Evolutionary conservation across 2,888 invertebrate genomes (phyloP).

Genomic region (Volucella inflata): DNA sequence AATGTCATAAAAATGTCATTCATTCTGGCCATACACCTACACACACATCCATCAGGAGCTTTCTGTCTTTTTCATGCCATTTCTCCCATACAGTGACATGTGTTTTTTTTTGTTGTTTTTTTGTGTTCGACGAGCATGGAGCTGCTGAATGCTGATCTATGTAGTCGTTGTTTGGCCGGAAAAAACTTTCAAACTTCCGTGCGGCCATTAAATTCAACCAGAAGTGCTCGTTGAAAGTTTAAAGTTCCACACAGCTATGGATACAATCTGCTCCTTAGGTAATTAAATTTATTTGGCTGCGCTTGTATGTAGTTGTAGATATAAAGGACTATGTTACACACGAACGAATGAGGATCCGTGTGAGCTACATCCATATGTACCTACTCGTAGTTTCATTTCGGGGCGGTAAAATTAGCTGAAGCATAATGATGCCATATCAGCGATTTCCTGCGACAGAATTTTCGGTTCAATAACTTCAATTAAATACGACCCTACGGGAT

Average conservation of each 20-base stretch:
- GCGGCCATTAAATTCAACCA: conserved; percentile 47
- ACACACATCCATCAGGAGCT: neutral
- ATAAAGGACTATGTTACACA: too few relatives aligned
- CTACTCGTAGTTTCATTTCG: neutral
- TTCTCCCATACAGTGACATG: conserved; percentile 12
- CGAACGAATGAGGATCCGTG: too few relatives aligned
- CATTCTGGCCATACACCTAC: conserved; percentile 21
- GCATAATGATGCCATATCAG: conserved; percentile 66
- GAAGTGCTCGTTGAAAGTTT: conserved; percentile 44
- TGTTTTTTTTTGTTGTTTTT: conserved; percentile 1
- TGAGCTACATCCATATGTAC: neutral
- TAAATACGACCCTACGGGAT: conserved; percentile 41
- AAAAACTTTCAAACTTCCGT: conserved; percentile 34
- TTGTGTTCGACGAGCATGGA: neutral
- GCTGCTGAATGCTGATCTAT: conserved; percentile 15
- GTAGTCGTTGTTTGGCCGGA: too few relatives aligned
- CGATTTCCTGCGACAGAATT: conserved; percentile 70
- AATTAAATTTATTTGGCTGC: conserved; percentile 55
- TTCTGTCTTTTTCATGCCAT: conserved; percentile 40
- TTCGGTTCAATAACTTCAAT: conserved; percentile 74
- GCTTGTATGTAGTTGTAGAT: too few relatives aligned
- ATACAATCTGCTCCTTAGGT: conserved; percentile 57
- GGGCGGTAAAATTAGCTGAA: conserved; percentile 55
- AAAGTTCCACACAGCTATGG: conserved; percentile 35
- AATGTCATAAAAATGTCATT: conserved; percentile 68